Conservation (phyloP, 1,140 invertebrate genomes). For the Apocrypta bakeri region DNA sequence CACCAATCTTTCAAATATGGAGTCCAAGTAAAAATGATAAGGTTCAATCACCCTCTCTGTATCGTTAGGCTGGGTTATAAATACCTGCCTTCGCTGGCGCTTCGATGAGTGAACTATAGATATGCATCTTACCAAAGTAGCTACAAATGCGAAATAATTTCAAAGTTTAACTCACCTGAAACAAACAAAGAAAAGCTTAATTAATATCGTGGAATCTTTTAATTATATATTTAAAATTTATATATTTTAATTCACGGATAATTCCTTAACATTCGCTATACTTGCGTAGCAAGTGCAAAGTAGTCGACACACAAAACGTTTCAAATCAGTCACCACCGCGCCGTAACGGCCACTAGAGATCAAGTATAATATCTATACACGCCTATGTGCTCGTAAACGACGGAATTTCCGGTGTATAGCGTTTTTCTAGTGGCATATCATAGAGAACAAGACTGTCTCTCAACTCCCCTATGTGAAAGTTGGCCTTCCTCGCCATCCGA, state of each 20-base stretch:
- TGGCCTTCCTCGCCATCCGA: background rate
- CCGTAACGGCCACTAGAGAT: background rate
- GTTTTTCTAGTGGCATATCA: background rate
- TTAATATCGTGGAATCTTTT: background rate
- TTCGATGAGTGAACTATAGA: no score
- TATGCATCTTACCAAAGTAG: no score
- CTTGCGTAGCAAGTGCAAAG: background rate
- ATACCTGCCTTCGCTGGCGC: no score
- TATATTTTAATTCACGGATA: no score
- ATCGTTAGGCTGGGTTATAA: no score
- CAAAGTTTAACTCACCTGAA: slow-evolving; percentile 43
- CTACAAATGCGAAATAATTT: no score
- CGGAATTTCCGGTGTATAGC: background rate
- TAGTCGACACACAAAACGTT: background rate
- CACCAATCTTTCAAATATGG: no score
- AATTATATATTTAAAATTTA: no score
- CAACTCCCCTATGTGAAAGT: background rate
- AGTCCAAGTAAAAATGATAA: no score
- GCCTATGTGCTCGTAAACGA: background rate
- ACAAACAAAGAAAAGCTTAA: background rate
- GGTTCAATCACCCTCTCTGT: no score
- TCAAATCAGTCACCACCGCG: background rate
- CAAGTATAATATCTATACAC: background rate
- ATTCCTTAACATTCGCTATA: no score
- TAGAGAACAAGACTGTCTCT: background rate